These are phyloP conservation scores for Syngnathus acus DNA, from an alignment of 2,797 vertebrate species.

Conservation along the genomic window DNA sequence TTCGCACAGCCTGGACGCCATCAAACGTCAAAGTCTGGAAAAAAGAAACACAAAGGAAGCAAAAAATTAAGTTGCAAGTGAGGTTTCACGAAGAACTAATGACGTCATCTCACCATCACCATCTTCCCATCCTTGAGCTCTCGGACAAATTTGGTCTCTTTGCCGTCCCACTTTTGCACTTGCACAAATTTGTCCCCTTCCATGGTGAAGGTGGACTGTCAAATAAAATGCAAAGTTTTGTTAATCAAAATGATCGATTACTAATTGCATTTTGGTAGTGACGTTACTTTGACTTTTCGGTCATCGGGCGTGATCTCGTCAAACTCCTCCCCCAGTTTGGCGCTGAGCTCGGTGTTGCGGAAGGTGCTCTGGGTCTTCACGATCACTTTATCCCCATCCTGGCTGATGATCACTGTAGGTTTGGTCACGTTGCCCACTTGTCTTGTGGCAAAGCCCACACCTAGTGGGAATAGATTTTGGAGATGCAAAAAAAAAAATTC, in stretches of 20 bases:
- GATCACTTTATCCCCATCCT: conserved; percentile 83
- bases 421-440: conserved; percentile 95
- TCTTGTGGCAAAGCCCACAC: conserved; percentile 87
- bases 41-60: conserved; percentile 1
- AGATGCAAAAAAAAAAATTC: too few relatives aligned
- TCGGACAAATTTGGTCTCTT: conserved; percentile 86
- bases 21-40: conserved; percentile 84
- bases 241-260: background rate
- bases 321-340: conserved; percentile 92
- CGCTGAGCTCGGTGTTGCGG: conserved; percentile 87
- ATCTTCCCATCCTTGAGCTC: conserved; percentile 92
- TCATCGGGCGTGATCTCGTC: conserved; percentile 90
- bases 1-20: conserved; percentile 82
- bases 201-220: conserved; percentile 82
- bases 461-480: conserved; percentile 47
- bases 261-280: background rate
- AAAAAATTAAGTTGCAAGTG: background rate
- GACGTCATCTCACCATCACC: conserved; percentile 77
- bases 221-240: background rate
- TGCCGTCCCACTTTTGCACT: conserved; percentile 90
- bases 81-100: background rate
- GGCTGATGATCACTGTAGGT: conserved; percentile 85
- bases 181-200: conserved; percentile 86
- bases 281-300: conserved; percentile 84
- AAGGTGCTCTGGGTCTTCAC: conserved; percentile 89